phyloP scores from a whole-genome alignment of 2,113 vertebrate genomes.

The Rhipidura dahli region DNA sequence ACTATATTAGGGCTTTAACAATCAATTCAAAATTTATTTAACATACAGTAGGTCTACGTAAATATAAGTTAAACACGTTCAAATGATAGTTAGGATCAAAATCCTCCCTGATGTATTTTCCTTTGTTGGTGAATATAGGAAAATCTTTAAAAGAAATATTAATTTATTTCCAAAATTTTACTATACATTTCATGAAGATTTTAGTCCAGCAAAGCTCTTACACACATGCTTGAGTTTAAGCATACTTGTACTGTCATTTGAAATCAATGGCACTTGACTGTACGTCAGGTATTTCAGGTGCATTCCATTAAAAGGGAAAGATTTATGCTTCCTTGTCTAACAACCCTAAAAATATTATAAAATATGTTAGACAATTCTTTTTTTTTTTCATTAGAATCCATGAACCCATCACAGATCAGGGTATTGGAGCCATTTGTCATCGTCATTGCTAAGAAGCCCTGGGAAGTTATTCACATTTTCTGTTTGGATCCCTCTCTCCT shows the following conservation, averaged over 20 bases:
- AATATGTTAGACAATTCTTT: neutral
- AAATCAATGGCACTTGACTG: neutral
- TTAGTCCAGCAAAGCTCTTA: neutral
- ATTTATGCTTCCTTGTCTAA: neutral
- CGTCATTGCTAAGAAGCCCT: neutral
- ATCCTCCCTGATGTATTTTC: neutral
- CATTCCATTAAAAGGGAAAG: constrained; percentile 2
- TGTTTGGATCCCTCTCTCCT: neutral
- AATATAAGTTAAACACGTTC: neutral
- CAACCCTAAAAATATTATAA: neutral
- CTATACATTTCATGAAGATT: neutral
- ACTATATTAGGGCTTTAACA: neutral
- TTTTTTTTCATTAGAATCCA: neutral
- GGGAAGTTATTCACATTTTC: neutral
- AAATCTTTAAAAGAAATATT: neutral
- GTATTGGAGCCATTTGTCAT: neutral
- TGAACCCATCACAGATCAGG: neutral
- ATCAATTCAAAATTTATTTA: neutral
- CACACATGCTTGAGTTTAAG: neutral
- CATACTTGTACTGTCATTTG: neutral
- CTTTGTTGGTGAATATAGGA: neutral
- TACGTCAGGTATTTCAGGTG: neutral
- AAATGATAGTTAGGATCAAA: neutral
- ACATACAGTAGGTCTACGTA: neutral
- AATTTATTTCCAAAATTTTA: neutral